These are phyloP conservation scores for Lepus americanus DNA, from an alignment of 2,113 vertebrate genomes.

Conservation along the genomic window DNA sequence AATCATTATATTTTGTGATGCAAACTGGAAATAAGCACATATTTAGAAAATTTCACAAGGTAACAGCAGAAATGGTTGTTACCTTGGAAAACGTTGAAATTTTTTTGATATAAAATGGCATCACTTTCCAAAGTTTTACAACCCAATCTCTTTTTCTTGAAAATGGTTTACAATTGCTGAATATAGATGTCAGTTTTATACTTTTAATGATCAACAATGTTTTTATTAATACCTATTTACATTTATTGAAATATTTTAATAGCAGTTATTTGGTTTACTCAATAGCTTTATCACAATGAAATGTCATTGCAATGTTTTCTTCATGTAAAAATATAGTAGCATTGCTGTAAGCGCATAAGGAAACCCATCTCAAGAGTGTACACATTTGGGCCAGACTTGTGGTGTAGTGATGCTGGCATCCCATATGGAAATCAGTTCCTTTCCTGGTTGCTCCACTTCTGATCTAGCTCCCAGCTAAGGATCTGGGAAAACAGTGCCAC, in stretches of 20 bases:
- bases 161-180: neutral
- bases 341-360: neutral
- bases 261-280: neutral
- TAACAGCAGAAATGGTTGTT: neutral
- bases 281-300: constrained; percentile 15
- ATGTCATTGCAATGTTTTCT: neutral
- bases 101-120: neutral
- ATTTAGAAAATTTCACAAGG: neutral
- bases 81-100: neutral
- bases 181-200: neutral
- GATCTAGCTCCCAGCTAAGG: no score
- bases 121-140: neutral
- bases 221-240: neutral
- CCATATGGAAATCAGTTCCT: no score
- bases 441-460: no score
- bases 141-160: neutral
- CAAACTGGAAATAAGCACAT: neutral
- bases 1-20: neutral
- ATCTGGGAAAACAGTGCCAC: no score
- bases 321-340: neutral
- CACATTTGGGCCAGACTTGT: no score
- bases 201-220: neutral
- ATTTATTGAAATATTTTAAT: neutral
- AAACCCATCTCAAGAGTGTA: neutral
- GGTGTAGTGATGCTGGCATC: no score